Evolutionary conservation across 2,797 vertebrate species (phyloP), one percentile per base, ranked within the genome.

Genomic region (Chloroceryle amazona): DNA sequence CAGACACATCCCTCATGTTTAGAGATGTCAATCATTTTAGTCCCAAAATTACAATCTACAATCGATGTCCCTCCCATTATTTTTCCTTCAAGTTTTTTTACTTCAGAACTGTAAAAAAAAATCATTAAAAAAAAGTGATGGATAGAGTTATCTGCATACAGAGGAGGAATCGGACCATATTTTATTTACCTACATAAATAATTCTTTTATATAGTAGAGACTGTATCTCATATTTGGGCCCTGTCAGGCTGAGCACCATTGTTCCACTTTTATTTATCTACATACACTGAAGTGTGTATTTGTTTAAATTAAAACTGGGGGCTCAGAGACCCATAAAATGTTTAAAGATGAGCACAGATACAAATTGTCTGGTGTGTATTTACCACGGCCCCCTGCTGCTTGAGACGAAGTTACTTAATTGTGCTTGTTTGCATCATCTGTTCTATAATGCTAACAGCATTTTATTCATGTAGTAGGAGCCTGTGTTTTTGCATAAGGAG

Each of bases 401-500:
- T 87, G 81, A 82, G 79, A 58, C 6, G 3, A 65, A 93, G 28
- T 93, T 85, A 90, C 74, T 96, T 94, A 95, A 96, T 97, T 96
- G 95, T 87, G 93, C 89, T 96, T 68, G 74, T 95, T 96, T 95
- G 92, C 74, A 93, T 97, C 89, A 76, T 94, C 90, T 94, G 90
- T 70, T 92, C 92, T 82, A 42, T 52, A 85, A 85, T 14, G 55
- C 89, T 63, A 85, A 18, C 63, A 85, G 74, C 58, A 13, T 41
- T 95, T 93, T 70, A 82, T 25, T 49, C 55, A 2, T 13, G 35
- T 15, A 49, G 31, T 2, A 18, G 52, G 29, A 93, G 74, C 42
- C 63, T 33, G 2, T 31, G 39, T 2, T 39, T 67, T 67, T 60
- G 22, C 41, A 46, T 31, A 54, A 85, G 23, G 60, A 85, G 42